phyloP scores from a whole-genome alignment of 2,888 invertebrate genomes.

The Panopea generosa region DNA sequence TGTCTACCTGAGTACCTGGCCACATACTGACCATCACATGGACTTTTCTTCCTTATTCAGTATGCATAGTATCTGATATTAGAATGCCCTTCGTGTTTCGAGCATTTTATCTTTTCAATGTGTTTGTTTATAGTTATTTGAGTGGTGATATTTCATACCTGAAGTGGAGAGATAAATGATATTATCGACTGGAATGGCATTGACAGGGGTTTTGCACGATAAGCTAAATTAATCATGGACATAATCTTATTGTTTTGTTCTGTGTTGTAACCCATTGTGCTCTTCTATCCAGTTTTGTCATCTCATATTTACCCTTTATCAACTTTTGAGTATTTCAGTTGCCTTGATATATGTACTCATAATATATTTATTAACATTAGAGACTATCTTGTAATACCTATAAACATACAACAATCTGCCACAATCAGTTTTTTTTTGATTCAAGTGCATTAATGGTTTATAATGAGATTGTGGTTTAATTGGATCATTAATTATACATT shows the following conservation, averaged over 20 bases:
- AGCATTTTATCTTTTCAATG: slow-evolving; percentile 4
- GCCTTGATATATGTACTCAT: too few relatives aligned
- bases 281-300: slow-evolving; percentile 12
- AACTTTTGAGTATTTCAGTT: slow-evolving; percentile 1
- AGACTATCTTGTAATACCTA: too few relatives aligned
- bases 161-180: background rate
- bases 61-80: background rate
- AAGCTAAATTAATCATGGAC: slow-evolving; percentile 1
- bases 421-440: too few relatives aligned
- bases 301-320: slow-evolving; percentile 15
- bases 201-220: slow-evolving; percentile 8
- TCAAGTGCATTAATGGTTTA: too few relatives aligned
- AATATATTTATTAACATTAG: too few relatives aligned
- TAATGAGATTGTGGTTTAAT: too few relatives aligned
- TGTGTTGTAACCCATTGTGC: slow-evolving; percentile 6
- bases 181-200: slow-evolving; percentile 8
- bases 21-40: too few relatives aligned
- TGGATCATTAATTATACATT: too few relatives aligned
- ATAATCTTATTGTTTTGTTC: background rate
- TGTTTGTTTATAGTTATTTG: slow-evolving; percentile 11
- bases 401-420: too few relatives aligned
- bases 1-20: too few relatives aligned
- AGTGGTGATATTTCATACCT: slow-evolving; percentile 15
- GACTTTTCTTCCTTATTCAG: background rate
- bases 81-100: background rate